Base-by-base conservation (phyloP, 2,888 invertebrate species). In the Ecdyonurus torrentis region DNA sequence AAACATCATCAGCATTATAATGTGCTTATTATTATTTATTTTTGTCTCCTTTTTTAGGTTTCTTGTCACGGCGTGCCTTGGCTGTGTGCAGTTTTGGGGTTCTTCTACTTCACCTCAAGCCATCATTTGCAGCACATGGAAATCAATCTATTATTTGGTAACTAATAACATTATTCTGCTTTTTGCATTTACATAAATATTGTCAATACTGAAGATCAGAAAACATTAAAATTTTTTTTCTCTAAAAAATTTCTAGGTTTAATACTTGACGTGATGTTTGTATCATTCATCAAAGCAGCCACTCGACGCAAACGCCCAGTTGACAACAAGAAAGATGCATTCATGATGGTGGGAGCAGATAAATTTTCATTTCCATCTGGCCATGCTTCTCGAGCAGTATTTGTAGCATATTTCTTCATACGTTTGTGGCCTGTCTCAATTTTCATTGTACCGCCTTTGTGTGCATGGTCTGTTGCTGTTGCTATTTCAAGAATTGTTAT, bases 291-390 rank as follows among this genome's bases (percentile, higher is more conserved):
- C 15, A 96, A 96, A 76, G 87, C 93, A 0, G 73, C 82, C 62
- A 83, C 86, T 3, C 79, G 93, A 66, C 78, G 96, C 70, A 79
- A 86, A 68, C 79, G 96, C 25, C 95, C 95, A 0, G 71, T 78
- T 0, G 78, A 80, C 23, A 83, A 84, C 70, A 76, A 78, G 65
- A 83, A 83, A 67, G 87, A 90, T 72, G 80, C 86, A 67, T 75
- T 86, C 65, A 81, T 81, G 50, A 76, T 76, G 1, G 67, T 91
- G 22, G 89, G 91, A 0, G 88, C 93, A 0, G 95, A 95, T 74
- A 87, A 91, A 70, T 97, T 86, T 73, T 85, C 87, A 60, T 98
- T 98, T 73, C 98, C 97, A 15, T 97, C 96, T 0, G 96, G 96
- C 0, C 97, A 98, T 74, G 85, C 92, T 1, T 92, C 95, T 24